Conservation (phyloP, 1,140 invertebrate genomes). For the Drosophila elegans region DNA sequence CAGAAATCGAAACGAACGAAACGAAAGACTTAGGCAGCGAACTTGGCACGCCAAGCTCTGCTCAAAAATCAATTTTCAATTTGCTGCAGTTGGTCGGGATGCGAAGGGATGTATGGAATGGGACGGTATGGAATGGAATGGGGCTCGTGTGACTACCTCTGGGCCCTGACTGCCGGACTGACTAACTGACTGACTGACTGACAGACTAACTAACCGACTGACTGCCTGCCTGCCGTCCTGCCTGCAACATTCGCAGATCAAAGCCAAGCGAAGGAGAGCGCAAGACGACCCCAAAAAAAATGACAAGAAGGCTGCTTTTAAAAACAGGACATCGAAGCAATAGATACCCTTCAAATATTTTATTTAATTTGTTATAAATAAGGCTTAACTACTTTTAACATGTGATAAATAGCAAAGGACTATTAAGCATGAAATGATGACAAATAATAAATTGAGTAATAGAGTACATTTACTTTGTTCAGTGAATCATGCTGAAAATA, state of each 20-base stretch:
- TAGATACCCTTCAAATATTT: conserved; percentile 1
- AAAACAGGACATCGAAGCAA: not conserved
- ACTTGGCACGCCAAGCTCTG: conserved; percentile 38
- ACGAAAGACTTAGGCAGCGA: conserved; percentile 64
- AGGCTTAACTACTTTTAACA: not conserved
- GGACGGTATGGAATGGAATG: conserved; percentile 1
- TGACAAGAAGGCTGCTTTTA: conserved; percentile 15
- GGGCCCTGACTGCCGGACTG: conserved; percentile 15
- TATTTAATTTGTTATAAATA: no score
- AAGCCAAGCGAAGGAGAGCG: conserved; percentile 58
- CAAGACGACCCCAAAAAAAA: conserved; percentile 50
- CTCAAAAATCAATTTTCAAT: conserved; percentile 81
- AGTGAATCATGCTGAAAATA: no score
- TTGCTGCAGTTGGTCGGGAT: conserved; percentile 65
- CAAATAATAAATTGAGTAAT: no score
- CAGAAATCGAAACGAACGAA: conserved; percentile 42
- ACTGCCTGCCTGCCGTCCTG: conserved; percentile 27
- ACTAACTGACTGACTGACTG: no score
- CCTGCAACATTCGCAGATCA: conserved; percentile 67
- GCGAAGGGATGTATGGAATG: not conserved
- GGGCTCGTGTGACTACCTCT: conserved; percentile 41
- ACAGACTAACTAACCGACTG: not conserved
- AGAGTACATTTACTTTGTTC: no score
- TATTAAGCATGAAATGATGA: no score
- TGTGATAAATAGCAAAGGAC: no score